phyloP scores from a whole-genome alignment of 2,113 vertebrate species.

The Plecotus auritus region DNA sequence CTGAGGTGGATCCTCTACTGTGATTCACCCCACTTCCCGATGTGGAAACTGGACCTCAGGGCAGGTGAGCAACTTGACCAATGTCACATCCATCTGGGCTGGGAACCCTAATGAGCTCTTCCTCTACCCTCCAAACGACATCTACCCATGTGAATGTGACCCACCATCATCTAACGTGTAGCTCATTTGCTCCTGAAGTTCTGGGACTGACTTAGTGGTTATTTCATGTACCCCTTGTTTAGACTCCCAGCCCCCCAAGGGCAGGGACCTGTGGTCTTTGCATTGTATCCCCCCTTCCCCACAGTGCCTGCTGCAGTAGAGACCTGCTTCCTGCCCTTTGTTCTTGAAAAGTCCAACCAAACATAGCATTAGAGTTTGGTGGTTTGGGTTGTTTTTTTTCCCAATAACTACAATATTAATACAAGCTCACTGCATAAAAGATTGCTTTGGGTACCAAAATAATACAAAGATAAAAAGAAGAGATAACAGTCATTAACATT shows the following conservation, averaged over 20 bases:
- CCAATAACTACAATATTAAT: not conserved
- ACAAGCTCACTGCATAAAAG: not conserved
- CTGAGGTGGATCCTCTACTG: not conserved
- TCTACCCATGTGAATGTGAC: not conserved
- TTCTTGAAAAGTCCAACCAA: not conserved
- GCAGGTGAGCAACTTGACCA: not conserved
- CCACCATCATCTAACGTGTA: not conserved
- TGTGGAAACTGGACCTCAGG: not conserved
- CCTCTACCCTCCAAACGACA: not conserved
- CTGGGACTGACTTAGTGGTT: not conserved
- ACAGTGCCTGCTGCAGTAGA: not conserved
- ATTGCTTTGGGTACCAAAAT: not conserved
- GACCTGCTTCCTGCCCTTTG: not conserved
- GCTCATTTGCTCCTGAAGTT: not conserved
- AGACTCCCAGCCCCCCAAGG: not conserved
- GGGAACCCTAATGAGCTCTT: not conserved
- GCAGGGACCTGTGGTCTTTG: not conserved
- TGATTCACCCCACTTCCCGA: not conserved
- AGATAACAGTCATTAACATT: not conserved
- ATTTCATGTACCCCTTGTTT: not conserved
- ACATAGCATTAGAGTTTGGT: not conserved
- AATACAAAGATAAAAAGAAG: not conserved
- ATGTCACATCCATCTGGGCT: not conserved
- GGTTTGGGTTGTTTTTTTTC: not conserved
- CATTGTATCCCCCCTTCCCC: not conserved